These are phyloP conservation scores for Crax fasciolata DNA, from an alignment of 2,797 vertebrate species.

Conservation along the genomic window DNA sequence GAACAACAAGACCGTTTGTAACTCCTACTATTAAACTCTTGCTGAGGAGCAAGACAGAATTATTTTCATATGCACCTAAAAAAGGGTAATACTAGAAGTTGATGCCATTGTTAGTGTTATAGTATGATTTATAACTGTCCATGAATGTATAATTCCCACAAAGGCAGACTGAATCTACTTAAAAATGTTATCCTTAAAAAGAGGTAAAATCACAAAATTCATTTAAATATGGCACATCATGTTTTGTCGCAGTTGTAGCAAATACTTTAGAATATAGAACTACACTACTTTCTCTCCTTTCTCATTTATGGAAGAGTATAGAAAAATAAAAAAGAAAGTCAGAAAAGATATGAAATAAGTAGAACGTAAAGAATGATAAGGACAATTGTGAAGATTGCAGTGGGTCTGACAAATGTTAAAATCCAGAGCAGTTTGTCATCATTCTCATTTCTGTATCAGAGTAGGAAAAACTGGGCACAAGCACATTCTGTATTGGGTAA, in stretches of 20 bases:
- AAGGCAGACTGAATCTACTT: not conserved
- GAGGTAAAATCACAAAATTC: not conserved
- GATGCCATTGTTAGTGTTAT: not conserved
- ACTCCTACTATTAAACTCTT: not conserved
- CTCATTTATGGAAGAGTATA: not conserved
- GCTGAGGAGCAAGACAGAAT: not conserved
- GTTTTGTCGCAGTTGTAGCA: not conserved
- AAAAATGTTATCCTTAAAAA: not conserved
- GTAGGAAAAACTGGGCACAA: not conserved
- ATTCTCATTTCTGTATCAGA: not conserved
- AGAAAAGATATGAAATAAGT: not conserved
- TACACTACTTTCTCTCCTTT: not conserved
- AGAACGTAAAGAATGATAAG: not conserved
- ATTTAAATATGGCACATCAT: not conserved
- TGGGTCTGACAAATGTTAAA: not conserved
- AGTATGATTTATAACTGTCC: not conserved
- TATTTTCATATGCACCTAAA: fast-evolving
- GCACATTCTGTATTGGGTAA: not conserved
- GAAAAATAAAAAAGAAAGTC: not conserved
- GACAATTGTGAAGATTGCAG: not conserved
- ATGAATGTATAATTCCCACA: not conserved
- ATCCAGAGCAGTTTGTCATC: not conserved
- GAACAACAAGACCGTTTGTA: not conserved
- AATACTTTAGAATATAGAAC: not conserved
- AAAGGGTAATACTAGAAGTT: not conserved